Conservation (phyloP, 2,888 invertebrate genomes). For the Anoncus sp. region DNA sequence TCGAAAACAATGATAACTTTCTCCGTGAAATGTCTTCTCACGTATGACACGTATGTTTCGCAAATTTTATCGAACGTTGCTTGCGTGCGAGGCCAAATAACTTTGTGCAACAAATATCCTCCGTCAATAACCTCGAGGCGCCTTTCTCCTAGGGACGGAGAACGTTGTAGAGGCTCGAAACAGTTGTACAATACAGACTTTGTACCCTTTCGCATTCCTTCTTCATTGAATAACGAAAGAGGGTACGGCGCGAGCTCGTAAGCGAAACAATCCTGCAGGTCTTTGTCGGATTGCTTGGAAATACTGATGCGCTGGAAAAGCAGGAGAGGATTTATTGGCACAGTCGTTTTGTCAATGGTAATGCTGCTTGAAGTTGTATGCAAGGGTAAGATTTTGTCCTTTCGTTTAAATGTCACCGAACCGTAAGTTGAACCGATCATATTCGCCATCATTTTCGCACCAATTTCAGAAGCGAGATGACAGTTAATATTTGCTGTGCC, state of each 20-base stretch:
- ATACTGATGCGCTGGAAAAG: conserved; percentile 62
- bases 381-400: background rate
- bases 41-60: conserved; percentile 12
- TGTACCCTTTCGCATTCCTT: conserved; percentile 55
- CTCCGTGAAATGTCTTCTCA: conserved; percentile 8
- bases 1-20: conserved; percentile 28
- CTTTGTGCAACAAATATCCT: conserved; percentile 25
- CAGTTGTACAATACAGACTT: conserved; percentile 55
- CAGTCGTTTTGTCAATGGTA: conserved; percentile 12
- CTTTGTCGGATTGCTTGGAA: conserved; percentile 58
- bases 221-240: conserved; percentile 60
- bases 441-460: conserved; percentile 15
- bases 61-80: conserved; percentile 10
- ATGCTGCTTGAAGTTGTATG: conserved; percentile 42
- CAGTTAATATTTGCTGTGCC: conserved; percentile 35
- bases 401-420: conserved; percentile 47
- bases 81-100: conserved; percentile 15
- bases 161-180: conserved; percentile 27
- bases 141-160: conserved; percentile 12
- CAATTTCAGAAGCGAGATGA: conserved; percentile 57
- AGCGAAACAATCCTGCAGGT: conserved; percentile 53
- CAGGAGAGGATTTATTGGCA: conserved; percentile 34
- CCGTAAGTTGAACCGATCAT: conserved; percentile 48
- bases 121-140: conserved; percentile 33
- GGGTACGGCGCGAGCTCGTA: conserved; percentile 65